Percentiles rank a stretch among this genome's conserved stretches.
Conservation (phyloP, 1,140 invertebrate species). For the Macrosteles quadrilineatus region DNA sequence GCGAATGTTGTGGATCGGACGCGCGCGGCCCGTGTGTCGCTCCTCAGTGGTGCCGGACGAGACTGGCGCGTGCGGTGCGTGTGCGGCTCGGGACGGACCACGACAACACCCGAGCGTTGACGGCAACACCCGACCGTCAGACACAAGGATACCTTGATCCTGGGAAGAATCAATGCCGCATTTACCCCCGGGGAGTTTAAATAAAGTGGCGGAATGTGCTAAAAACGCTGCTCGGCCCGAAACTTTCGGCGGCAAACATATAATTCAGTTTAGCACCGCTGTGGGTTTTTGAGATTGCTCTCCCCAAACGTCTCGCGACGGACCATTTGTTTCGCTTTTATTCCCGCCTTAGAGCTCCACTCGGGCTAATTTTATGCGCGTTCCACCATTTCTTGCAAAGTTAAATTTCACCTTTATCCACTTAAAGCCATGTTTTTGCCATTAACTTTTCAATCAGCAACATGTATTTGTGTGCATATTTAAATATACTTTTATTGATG, state of each 20-base stretch:
- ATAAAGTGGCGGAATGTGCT: slow-evolving; percentile 10
- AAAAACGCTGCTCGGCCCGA: neutral
- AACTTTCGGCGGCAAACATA: slow-evolving; percentile 12
- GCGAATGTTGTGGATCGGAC: too few relatives aligned
- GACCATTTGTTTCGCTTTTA: slow-evolving; percentile 10
- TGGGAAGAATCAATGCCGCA: slow-evolving; percentile 12
- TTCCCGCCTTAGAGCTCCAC: neutral
- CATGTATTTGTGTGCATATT: too few relatives aligned
- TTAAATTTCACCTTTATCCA: too few relatives aligned
- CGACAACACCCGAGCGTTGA: neutral
- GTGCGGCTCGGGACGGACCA: neutral
- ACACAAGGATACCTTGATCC: slow-evolving; percentile 8
- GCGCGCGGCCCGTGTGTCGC: too few relatives aligned
- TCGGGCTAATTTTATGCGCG: slow-evolving; percentile 10
- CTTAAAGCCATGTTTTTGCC: too few relatives aligned
- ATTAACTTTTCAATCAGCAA: too few relatives aligned
- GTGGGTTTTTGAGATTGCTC: slow-evolving; percentile 9
- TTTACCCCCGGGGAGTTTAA: slow-evolving; percentile 6
- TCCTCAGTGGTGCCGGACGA: neutral
- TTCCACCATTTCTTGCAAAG: neutral
- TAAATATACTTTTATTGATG: too few relatives aligned
- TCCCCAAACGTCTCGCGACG: neutral
- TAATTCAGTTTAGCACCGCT: slow-evolving; percentile 9
- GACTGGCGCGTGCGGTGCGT: slow-evolving; percentile 4
- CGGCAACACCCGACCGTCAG: neutral